Evolutionary conservation across 2,797 vertebrate species (phyloP), one percentile per base, ranked within the genome.

Genomic region (Lycodopsis pacificus): DNA sequence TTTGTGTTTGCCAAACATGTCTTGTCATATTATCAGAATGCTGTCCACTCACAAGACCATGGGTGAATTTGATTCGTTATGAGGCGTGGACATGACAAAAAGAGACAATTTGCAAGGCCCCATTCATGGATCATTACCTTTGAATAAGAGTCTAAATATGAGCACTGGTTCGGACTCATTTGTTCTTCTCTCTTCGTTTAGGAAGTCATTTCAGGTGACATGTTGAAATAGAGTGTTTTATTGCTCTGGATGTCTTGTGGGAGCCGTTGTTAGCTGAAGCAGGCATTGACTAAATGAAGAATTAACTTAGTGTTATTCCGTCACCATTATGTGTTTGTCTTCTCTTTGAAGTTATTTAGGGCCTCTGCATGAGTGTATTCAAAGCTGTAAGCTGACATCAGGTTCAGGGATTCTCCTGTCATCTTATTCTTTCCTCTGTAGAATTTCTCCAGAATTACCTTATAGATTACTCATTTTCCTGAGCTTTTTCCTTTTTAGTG

Each of bases 331-430:
- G 46, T 11, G 19, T 70, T 57, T 56, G 15, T 53, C 11, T 57
- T 63, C 32, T 48, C 77, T 80, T 76, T 74, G 65, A 85, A 76
- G 65, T 73, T 71, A 54, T 76, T 75, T 53, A 63, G 27, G 32
- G 30, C n/a, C 10, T 49, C 36, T 53, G 72, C 20, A 20, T 70
- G 62, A 59, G n/a, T 61, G 42, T 15, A 57, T 72, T 83, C 20
- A 30, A 30, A 76, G 59, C 36, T 65, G 34, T 67, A 77, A 73
- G 30, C 44, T 65, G 62, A 56, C 67, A 69, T 65, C 30, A 48
- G 48, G 46, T 64, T 38, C 65, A 57, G 17, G 36, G 48, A 65
- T 75, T 64, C 46, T 71, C 32, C 32, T 63, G 51, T 64, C 70
- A 57, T 57, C 56, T 14, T 12, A 27, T 38, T 58, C 40, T 66